Percentiles rank a stretch among this genome's conserved stretches.
Conservation (phyloP, 2,797 vertebrate species). For the Thalassophryne amazonica region DNA sequence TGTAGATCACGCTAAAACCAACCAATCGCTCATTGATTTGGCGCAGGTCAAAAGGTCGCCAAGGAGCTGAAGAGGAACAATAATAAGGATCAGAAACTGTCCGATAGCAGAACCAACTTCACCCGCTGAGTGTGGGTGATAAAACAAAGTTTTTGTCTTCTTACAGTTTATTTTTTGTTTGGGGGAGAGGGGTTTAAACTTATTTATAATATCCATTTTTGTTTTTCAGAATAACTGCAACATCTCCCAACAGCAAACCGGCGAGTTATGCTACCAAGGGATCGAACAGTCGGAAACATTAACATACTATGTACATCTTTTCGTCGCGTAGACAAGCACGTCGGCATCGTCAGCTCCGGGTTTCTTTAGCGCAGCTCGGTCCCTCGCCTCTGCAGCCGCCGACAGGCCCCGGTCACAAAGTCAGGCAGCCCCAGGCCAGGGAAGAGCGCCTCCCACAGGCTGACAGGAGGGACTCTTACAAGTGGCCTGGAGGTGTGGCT, state of each 20-base stretch:
- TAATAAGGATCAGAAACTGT: constrained; percentile 84
- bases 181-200: constrained; percentile 53
- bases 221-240: constrained; percentile 86
- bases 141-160: constrained; percentile 85
- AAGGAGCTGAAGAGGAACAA: constrained; percentile 75
- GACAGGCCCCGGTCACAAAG: constrained; percentile 86
- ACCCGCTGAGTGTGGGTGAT: constrained; percentile 91
- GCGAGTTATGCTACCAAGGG: constrained; percentile 89
- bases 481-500: constrained; percentile 87
- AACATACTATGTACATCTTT: constrained; percentile 99
- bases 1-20: constrained; percentile 88
- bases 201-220: constrained; percentile 77
- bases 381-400: constrained; percentile 93
- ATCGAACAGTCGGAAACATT: constrained; percentile 97
- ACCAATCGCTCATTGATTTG: constrained; percentile 88
- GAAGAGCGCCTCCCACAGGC: constrained; percentile 89
- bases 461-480: constrained; percentile 40
- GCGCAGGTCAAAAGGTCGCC: constrained; percentile 86
- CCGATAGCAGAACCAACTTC: constrained; percentile 89
- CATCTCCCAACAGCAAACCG: constrained; percentile 89
- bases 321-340: constrained; percentile 93
- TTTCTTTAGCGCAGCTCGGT: constrained; percentile 88
- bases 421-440: constrained; percentile 83
- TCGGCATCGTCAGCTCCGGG: constrained; percentile 86
- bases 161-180: constrained; percentile 77